Conservation (phyloP, 2,888 invertebrate species). For the Drosophila buzzatii region DNA sequence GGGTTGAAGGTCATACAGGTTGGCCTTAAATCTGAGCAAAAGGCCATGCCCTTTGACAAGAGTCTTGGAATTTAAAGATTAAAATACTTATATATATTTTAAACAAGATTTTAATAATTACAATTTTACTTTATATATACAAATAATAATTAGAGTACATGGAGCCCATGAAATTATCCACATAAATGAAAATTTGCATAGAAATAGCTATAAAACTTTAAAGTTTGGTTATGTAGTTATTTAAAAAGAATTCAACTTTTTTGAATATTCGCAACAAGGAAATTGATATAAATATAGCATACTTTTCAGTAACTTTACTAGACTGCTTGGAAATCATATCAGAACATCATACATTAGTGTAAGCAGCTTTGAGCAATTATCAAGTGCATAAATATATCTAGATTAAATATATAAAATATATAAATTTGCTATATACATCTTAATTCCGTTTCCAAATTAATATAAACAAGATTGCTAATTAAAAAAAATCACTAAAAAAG, state of each 20-base stretch:
- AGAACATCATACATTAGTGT: no score
- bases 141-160: neutral
- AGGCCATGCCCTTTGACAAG: neutral
- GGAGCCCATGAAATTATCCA: neutral
- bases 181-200: neutral
- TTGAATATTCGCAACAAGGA: neutral
- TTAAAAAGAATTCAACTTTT: neutral
- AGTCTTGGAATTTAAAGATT: slow-evolving; percentile 30
- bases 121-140: neutral
- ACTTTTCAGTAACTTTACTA: slow-evolving; percentile 29
- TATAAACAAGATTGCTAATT: no score
- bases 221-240: neutral
- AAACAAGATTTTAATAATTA: neutral
- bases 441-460: no score
- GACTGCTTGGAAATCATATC: no score
- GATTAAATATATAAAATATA: no score
- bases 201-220: neutral
- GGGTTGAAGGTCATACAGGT: slow-evolving; percentile 52
- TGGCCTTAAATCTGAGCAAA: slow-evolving; percentile 3
- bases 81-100: neutral
- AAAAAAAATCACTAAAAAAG: no score
- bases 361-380: no score
- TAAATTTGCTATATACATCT: no score
- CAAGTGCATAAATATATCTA: no score
- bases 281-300: slow-evolving; percentile 30